Percentiles rank a stretch among this genome's conserved stretches.
phyloP scores from a whole-genome alignment of 2,888 invertebrate genomes.

The Gerris lacustris region DNA sequence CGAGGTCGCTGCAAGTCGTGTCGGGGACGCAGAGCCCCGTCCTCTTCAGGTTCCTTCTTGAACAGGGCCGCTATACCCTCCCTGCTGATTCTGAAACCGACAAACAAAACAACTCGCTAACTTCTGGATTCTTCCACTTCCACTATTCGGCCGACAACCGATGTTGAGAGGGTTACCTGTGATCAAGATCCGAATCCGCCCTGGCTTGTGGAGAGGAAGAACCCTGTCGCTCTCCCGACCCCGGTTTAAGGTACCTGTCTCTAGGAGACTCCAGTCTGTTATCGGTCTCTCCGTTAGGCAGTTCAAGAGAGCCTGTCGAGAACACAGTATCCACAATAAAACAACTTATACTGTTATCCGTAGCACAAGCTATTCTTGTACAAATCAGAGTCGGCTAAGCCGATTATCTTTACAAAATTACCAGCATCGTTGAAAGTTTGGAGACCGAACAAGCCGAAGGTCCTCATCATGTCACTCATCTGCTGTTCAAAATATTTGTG shows the following conservation, averaged over 20 bases:
- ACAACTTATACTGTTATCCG: not conserved
- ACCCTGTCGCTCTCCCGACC: not conserved
- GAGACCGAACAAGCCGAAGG: slow-evolving; percentile 34
- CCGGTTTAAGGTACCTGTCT: slow-evolving; percentile 15
- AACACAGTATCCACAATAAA: not conserved
- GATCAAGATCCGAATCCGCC: not conserved
- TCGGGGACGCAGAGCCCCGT: slow-evolving; percentile 26
- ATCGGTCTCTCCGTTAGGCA: not conserved
- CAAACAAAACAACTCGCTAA: too few species aligned
- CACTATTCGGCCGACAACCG: too few species aligned
- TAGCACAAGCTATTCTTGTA: not conserved
- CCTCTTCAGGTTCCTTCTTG: not conserved
- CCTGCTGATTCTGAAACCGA: not conserved
- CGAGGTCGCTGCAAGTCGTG: too few species aligned
- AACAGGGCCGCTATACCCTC: not conserved
- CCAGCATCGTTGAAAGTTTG: not conserved
- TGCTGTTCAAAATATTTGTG: slow-evolving; percentile 49
- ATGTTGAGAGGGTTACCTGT: not conserved
- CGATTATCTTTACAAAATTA: too few species aligned
- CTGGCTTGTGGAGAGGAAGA: not conserved
- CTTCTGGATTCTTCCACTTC: too few species aligned
- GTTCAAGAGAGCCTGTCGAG: not conserved
- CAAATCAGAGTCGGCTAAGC: too few species aligned
- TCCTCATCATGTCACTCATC: slow-evolving; percentile 45
- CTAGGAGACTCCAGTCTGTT: not conserved